Evolutionary conservation across 2,888 invertebrate genomes (phyloP).

Genomic region (Drosophila bunnanda): DNA sequence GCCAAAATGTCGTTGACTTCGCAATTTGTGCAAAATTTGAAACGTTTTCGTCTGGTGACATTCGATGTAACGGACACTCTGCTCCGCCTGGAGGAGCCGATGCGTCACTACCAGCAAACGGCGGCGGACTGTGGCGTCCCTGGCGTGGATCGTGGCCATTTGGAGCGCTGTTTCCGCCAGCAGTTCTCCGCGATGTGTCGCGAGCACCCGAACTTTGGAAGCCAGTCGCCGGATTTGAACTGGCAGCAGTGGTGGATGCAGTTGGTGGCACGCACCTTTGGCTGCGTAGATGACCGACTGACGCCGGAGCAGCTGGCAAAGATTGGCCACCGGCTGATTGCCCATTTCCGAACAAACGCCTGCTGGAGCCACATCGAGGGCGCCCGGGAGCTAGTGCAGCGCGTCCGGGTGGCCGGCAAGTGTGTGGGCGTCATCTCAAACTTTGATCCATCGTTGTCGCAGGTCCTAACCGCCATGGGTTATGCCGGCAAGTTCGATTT

Average conservation of each 20-base stretch:
- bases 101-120: slow-evolving; percentile 89
- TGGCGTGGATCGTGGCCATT: slow-evolving; percentile 62
- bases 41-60: slow-evolving; percentile 87
- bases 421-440: slow-evolving; percentile 93
- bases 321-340: slow-evolving; percentile 87
- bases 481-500: slow-evolving; percentile 90
- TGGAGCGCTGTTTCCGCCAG: slow-evolving; percentile 87
- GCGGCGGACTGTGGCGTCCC: slow-evolving; percentile 88
- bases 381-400: slow-evolving; percentile 86
- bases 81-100: slow-evolving; percentile 89
- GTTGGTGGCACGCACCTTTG: slow-evolving; percentile 79
- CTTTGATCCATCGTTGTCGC: slow-evolving; percentile 92
- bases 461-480: slow-evolving; percentile 88
- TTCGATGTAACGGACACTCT: slow-evolving; percentile 96
- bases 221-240: slow-evolving; percentile 86
- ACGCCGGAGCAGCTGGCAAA: slow-evolving; percentile 56
- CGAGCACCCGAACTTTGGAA: slow-evolving; percentile 92
- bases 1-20: slow-evolving; percentile 62
- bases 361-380: slow-evolving; percentile 90
- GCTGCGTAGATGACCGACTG: slow-evolving; percentile 63
- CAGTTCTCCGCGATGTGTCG: slow-evolving; percentile 88
- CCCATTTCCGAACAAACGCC: slow-evolving; percentile 88
- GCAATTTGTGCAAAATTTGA: slow-evolving; percentile 77
- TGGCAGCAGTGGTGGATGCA: slow-evolving; percentile 94
- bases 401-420: slow-evolving; percentile 84